Evolutionary conservation across 1,140 invertebrate genomes (phyloP), one percentile per base, ranked within the genome.

Genomic region (Musca domestica): DNA sequence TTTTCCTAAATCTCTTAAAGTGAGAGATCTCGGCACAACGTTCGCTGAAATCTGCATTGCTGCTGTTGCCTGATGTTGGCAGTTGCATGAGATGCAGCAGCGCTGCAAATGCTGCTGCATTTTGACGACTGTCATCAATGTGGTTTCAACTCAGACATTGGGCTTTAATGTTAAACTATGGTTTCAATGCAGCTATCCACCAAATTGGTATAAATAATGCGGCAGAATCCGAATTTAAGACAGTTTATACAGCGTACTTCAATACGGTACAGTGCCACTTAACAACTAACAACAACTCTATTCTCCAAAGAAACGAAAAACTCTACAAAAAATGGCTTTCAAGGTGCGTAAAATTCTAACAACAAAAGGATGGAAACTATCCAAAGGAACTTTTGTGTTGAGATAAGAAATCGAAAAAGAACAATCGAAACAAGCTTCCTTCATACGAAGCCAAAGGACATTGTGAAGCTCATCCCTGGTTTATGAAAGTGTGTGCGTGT

Each of bases 291-390:
- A 51, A 49, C 10, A 49, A 19, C 12, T 51, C 3, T 51, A 1
- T 51, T 51, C 17, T 20, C 34, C 34, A 41, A 41, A 41, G 34
- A 41, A 41, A 56, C 22, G 5, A 56, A 27, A 27, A 56, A 56
- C 22, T 12, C 25, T 23, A n/a, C n/a, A n/a, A 61, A 61, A 61
- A 61, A 61, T 61, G 56, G 56, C 56, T 61, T 61, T 61, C 17
- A 61, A 61, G 56, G 56, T 61, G 56, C 56, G 56, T 61, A 61
- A 61, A 34, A 27, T 23, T 25, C 25, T 12, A 51, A 23, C 23
- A 56, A 25, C 22, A 3, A 52, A 52, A 56, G 22, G 52, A 56
- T n/a, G 27, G 27, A 14, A 25, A 56, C 1, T 25, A 25, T 5
- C 14, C 12, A 27, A 17, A 27, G 27, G 15, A 58, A 58, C 15